Evolutionary conservation across 1,140 invertebrate genomes (phyloP).

Genomic region (Magallana gigas): DNA sequence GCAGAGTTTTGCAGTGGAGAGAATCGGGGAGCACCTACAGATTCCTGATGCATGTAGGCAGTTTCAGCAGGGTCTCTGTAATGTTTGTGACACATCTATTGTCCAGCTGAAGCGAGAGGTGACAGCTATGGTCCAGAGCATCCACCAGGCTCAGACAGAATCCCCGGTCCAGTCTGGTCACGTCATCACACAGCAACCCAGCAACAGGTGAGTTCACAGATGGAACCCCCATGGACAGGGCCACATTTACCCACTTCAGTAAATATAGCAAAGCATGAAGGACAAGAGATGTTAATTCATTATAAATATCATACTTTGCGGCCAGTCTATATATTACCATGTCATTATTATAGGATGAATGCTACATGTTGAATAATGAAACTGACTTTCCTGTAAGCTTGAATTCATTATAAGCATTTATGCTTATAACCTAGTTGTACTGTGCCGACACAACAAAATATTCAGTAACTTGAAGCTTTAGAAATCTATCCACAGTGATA

Average conservation of each 20-base stretch:
- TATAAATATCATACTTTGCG: too few relatives aligned
- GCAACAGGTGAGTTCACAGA: slow-evolving; percentile 6
- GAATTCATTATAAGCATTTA: too few relatives aligned
- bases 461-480: too few relatives aligned
- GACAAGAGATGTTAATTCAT: too few relatives aligned
- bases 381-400: too few relatives aligned
- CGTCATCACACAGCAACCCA: not conserved
- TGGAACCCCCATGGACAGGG: slow-evolving; percentile 35
- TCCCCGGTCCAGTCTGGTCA: not conserved
- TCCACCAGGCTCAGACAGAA: slow-evolving; percentile 73
- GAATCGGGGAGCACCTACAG: slow-evolving; percentile 65
- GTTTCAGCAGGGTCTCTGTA: slow-evolving; percentile 65
- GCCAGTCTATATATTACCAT: too few relatives aligned
- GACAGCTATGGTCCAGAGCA: slow-evolving; percentile 74
- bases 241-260: not conserved
- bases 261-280: too few relatives aligned
- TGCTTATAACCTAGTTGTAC: too few relatives aligned
- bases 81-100: slow-evolving; percentile 70
- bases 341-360: too few relatives aligned
- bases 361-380: too few relatives aligned
- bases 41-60: slow-evolving; percentile 64
- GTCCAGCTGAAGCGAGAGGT: slow-evolving; percentile 71
- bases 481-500: too few relatives aligned
- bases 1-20: slow-evolving; percentile 60
- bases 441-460: too few relatives aligned